phyloP scores from a whole-genome alignment of 1,140 invertebrate species.

The Psix sp. region DNA sequence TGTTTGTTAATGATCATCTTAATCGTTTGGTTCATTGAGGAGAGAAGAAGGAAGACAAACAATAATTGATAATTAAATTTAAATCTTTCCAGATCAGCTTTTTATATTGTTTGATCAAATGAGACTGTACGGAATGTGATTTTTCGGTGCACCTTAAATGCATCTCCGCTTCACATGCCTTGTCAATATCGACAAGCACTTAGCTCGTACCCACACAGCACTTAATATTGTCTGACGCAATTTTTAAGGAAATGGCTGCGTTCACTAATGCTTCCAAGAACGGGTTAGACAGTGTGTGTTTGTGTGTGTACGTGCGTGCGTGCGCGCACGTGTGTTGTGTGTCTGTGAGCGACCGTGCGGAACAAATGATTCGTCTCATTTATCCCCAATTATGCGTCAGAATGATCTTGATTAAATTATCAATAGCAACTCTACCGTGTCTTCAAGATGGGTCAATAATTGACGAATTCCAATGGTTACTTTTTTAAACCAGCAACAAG shows the following conservation, averaged over 20 bases:
- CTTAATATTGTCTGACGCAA: constrained; percentile 39
- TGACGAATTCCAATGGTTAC: too few species aligned
- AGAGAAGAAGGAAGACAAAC: constrained; percentile 1
- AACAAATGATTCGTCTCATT: constrained; percentile 34
- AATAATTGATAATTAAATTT: constrained; percentile 20
- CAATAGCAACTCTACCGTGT: constrained; percentile 33
- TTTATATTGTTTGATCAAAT: constrained; percentile 32
- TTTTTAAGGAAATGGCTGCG: constrained; percentile 34
- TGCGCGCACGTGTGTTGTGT: background rate
- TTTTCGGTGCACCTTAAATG: constrained; percentile 48
- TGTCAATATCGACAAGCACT: constrained; percentile 52
- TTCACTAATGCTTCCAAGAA: too few species aligned
- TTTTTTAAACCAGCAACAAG: too few species aligned
- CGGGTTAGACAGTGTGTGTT: too few species aligned
- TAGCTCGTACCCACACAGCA: constrained; percentile 22
- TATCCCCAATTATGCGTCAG: constrained; percentile 26
- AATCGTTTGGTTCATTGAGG: too few species aligned
- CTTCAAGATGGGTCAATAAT: constrained; percentile 12
- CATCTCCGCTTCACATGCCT: constrained; percentile 30
- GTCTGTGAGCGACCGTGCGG: background rate
- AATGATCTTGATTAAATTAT: constrained; percentile 43
- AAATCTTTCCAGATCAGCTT: constrained; percentile 14
- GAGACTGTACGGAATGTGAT: constrained; percentile 37
- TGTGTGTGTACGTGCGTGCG: constrained; percentile 1
- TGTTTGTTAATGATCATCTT: too few species aligned